Conservation (phyloP, 2,113 vertebrate species). For the Actinemys pallida region DNA sequence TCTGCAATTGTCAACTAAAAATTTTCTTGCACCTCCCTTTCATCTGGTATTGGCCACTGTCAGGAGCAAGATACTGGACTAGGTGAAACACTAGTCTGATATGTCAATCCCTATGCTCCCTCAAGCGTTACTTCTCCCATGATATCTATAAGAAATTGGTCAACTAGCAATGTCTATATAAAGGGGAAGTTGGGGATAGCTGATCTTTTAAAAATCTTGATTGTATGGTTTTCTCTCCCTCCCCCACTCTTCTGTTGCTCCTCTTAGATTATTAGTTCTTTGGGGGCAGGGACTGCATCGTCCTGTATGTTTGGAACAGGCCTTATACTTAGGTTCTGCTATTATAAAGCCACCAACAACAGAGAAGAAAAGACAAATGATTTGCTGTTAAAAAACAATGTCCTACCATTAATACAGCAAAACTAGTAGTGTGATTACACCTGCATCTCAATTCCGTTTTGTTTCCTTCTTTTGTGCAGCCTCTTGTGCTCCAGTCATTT, state of each 20-base stretch:
- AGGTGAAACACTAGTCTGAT: neutral
- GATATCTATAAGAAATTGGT: neutral
- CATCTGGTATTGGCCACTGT: neutral
- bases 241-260: neutral
- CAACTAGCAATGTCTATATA: neutral
- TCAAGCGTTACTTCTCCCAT: neutral
- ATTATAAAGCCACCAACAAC: neutral
- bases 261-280: neutral
- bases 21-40: neutral
- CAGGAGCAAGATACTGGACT: neutral
- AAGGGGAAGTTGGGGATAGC: neutral
- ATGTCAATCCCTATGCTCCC: neutral
- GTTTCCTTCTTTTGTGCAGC: conserved; percentile 70
- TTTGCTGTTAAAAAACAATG: neutral
- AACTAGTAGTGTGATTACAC: conserved; percentile 83
- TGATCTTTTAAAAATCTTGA: neutral
- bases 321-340: neutral
- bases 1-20: neutral
- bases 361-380: neutral
- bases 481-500: conserved; percentile 69
- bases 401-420: conserved; percentile 82
- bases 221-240: neutral
- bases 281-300: neutral
- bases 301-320: fast-evolving
- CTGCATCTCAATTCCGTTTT: conserved; percentile 44